Evolutionary conservation across 2,113 vertebrate species (phyloP), one percentile per base, ranked within the genome.

Genomic region (Osmerus mordax): DNA sequence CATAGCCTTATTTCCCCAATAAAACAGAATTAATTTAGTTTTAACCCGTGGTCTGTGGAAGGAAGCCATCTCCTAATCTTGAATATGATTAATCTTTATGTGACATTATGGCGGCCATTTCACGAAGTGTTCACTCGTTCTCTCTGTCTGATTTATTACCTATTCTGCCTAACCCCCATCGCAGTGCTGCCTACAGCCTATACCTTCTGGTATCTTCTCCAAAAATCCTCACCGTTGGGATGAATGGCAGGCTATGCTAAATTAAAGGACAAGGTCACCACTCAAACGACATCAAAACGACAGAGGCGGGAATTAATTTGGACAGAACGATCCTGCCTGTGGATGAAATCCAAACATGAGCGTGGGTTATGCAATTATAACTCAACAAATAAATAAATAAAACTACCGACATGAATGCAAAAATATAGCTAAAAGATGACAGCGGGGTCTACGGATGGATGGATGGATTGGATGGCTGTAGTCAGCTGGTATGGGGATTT

Each of bases 21-120:
- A 11, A 47, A 2, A 12, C 41, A 47, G 1, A 47, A 47, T 47
- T 9, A 41, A 41, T 47, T 9, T 47, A 2, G 5, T 47, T 11
- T 47, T 12, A 47, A 19, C 51, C 36, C 18, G 3, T 67, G 25
- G 3, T 64, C 3, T 52, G 52, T 58, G 47, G 18, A 47, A 19
- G 0, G 56, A 63, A 69, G 56, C 63, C 62, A 75, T 56, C 19
- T 52, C 69, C 68, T 25, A 19, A 72, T 74, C 53, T 56, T 73
- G 65, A 80, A 68, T 74, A 74, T 78, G 81, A 78, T 69, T 75
- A 51, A 78, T 86, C 78, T 81, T 81, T 83, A 79, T 75, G 76
- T 83, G 82, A 81, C 75, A 83, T 83, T 82, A 77, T 19, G 63
- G 85, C 83, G 7, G 83, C 86, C 84, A 86, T 89, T 89, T 88